Evolutionary conservation across 2,888 invertebrate species (phyloP), one percentile per base, ranked within the genome.

Genomic region (Noctua janthina): DNA sequence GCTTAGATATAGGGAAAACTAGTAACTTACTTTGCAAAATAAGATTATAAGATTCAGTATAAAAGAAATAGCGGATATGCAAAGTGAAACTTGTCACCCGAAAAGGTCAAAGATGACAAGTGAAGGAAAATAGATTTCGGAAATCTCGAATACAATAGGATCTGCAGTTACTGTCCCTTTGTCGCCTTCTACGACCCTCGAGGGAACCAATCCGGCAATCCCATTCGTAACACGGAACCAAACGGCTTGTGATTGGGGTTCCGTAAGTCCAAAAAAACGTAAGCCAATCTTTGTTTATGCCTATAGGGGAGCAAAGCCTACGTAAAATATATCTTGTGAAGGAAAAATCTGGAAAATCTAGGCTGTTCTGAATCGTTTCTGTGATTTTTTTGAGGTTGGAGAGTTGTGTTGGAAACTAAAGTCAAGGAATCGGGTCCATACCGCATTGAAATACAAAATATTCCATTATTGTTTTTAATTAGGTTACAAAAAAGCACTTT

Each of bases 41-140:
- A 35, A 66, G 11, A 39, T 35, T 64, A 39, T 46, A 68, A n/a
- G 3, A 15, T 20, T 15, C 23, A 2, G 23, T 43, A 80, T 62
- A 68, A 83, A 68, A 46, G n/a, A 39, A 62, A 78, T 17, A n/a
- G 54, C 29, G 8, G 2, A 46, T 72, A 64, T 69, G 54, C 39
- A 83, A 82, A 72, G 54, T 73, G n/a, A 78, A 73, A 49, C 51
- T 62, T 64, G 73, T 62, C 74, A 67, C 23, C 6, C 51, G 29
- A 77, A 62, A 66, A 69, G 56, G 72, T 70, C 43, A 49, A 74
- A 78, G 51, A 82, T 76, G 56, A 79, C 67, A 74, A 83, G 74
- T 76, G 71, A 78, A 83, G 35, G n/a, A 69, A 77, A 86, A 84
- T 81, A 74, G 77, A 84, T 81, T 78, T 78, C 43, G 29, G 49